Evolutionary conservation across 2,797 vertebrate species (phyloP).

Genomic region (Odontamblyopus rebecca): DNA sequence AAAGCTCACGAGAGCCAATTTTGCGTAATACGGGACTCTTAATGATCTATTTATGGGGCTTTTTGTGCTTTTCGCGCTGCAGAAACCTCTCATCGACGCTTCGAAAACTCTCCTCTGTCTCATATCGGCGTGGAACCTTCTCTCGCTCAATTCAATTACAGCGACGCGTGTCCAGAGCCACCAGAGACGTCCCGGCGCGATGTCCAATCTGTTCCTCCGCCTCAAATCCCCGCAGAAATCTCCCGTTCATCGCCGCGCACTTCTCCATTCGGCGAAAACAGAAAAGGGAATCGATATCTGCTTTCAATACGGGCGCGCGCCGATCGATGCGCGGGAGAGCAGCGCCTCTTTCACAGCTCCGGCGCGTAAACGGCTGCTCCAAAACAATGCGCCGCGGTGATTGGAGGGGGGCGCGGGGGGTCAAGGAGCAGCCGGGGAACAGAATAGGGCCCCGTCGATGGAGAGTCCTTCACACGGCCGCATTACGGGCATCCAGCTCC

Average conservation of each 20-base stretch:
- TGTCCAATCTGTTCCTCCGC: constrained; percentile 82
- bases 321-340: constrained; percentile 72
- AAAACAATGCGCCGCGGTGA: constrained; percentile 82
- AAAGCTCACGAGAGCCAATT: too few relatives aligned
- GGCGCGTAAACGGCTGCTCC: constrained; percentile 74
- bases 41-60: too few relatives aligned
- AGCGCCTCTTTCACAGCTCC: constrained; percentile 57
- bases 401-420: constrained; percentile 60
- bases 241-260: constrained; percentile 79
- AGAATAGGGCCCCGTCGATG: constrained; percentile 71
- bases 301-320: constrained; percentile 82
- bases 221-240: constrained; percentile 84
- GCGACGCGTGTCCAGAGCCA: constrained; percentile 74
- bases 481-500: constrained; percentile 48
- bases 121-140: constrained; percentile 60
- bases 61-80: constrained; percentile 8
- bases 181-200: constrained; percentile 69
- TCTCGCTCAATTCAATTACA: constrained; percentile 82
- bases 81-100: constrained; percentile 58
- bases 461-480: constrained; percentile 70
- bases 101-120: constrained; percentile 61
- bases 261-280: constrained; percentile 81
- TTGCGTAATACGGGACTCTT: too few relatives aligned
- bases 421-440: constrained; percentile 70
- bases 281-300: constrained; percentile 86